phyloP scores from a whole-genome alignment of 2,113 vertebrate genomes.

The Lethenteron reissneri region DNA sequence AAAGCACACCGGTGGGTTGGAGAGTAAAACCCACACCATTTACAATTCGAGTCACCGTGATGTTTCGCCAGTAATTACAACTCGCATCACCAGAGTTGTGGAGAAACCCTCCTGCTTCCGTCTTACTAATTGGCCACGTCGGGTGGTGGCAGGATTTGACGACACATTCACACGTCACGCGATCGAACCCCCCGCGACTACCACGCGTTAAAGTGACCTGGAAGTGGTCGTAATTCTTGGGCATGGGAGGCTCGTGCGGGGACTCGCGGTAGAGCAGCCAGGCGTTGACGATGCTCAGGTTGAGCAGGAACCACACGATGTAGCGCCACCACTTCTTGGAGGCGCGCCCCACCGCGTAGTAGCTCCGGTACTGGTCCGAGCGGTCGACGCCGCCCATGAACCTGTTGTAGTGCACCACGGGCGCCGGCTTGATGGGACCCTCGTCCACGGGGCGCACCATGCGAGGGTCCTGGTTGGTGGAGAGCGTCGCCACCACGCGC shows the following conservation, averaged over 20 bases:
- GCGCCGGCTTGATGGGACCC: conserved; percentile 27
- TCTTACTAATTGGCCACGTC: no score
- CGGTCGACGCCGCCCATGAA: conserved; percentile 41
- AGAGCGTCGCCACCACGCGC: conserved; percentile 32
- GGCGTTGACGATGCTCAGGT: conserved; percentile 37
- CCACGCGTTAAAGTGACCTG: background rate
- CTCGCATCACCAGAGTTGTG: no score
- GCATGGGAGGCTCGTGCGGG: conserved; percentile 27
- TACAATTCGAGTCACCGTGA: no score
- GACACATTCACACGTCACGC: no score
- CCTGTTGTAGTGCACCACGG: conserved; percentile 37
- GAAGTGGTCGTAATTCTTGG: conserved; percentile 34
- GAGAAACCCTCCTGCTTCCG: no score
- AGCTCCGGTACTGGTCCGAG: conserved; percentile 36
- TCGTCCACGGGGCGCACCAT: conserved; percentile 24
- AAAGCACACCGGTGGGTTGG: no score
- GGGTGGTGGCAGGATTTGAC: no score
- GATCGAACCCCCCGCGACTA: no score
- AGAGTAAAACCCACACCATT: no score
- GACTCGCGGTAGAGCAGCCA: conserved; percentile 28
- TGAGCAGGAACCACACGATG: conserved; percentile 44
- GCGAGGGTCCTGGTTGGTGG: conserved; percentile 33
- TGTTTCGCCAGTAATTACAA: no score
- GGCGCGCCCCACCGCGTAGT: conserved; percentile 37
- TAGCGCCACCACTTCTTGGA: conserved; percentile 48